Evolutionary conservation across 2,797 vertebrate species (phyloP), one percentile per base, ranked within the genome.

Genomic region (Lutjanus campechanus): DNA sequence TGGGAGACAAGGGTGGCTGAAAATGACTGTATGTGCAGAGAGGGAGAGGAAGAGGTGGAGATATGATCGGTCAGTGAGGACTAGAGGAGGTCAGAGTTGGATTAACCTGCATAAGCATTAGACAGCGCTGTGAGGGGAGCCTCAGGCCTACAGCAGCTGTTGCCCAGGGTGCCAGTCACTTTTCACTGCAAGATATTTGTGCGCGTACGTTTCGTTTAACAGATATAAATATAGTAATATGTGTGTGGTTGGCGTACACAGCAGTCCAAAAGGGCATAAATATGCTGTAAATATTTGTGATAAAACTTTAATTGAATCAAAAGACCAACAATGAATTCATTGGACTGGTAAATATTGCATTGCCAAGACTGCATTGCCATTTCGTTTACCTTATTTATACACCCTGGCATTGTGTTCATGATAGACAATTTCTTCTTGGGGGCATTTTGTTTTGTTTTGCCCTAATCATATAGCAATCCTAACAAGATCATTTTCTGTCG

Each of bases 101-200:
- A 96, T 96, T 96, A 96, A 95, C 95, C 95, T 95, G 94, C 86
- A 89, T 92, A 92, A 91, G 95, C 95, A 95, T 96, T 96, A 96
- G 92, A 93, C 88, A 80, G 88, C 70, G 83, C 87, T 93, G 87
- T 83, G 81, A 84, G 89, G 86, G 76, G 87, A 89, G 88, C 88
- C 87, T 79, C 80, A 10, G 80, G 88, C 87, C 85, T 83, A 71
- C 56, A 84, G 84, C 91, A 90, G 89, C 85, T 89, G 92, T 88
- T 89, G 91, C 88, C 90, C 77, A 70, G 63, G 82, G 89, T 91
- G 84, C 85, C 84, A 77, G 82, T 89, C 77, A 81, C 76, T 88
- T 85, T 83, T 40, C 67, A 81, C 70, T 64, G 47, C 81, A 76
- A 63, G 58, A 70, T 68, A 54, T 78, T 68, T 76, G 58, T 83